Evolutionary conservation across 2,113 vertebrate genomes (phyloP), one percentile per base, ranked within the genome.

Genomic region (Myotis yumanensis): DNA sequence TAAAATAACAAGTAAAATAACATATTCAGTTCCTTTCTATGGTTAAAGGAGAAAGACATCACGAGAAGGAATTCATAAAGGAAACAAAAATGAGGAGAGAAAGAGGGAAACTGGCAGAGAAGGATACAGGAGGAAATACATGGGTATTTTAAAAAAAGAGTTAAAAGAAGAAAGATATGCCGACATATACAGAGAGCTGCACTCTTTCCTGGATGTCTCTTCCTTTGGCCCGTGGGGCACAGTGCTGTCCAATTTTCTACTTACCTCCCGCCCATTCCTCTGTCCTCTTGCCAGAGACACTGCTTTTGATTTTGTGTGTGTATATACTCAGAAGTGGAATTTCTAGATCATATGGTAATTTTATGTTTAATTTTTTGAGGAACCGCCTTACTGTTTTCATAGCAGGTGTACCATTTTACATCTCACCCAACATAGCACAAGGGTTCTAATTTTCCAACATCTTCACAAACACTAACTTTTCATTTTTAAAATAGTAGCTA

Each of bases 1-100:
- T 80, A 72, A 69, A 64, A n/a, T 62, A 91, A 37, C 83, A 62
- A 72, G n/a, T 69, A 93, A 93, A 72, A 22, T 68, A 69, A 35
- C 46, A 72, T 75, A 71, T 75, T 64, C 43, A 64, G 8, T 71
- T 87, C 23, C 62, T 79, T 54, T 8, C 23, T 77, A 10, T 51
- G 32, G 32, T 43, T 51, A 87, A 28, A 30, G 51, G 51, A 71
- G 37, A 71, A 46, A 59, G 64, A 35, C 40, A 59, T 35, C 48
- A 28, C 8, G 22, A 18, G 48, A 69, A 86, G 48, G 22, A 51
- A 66, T 51, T 37, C 43, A 66, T 52, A 76, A 71, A 71, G 48
- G 40, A 92, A 92, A 57, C 37, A 69, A 76, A 71, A 54, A 30
- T 59, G 48, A 77, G 48, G 23, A 18, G 12, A 37, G 22, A 20